These are phyloP conservation scores for Acanthoscelides obtectus DNA, from an alignment of 2,888 invertebrate species.

Conservation along the genomic window DNA sequence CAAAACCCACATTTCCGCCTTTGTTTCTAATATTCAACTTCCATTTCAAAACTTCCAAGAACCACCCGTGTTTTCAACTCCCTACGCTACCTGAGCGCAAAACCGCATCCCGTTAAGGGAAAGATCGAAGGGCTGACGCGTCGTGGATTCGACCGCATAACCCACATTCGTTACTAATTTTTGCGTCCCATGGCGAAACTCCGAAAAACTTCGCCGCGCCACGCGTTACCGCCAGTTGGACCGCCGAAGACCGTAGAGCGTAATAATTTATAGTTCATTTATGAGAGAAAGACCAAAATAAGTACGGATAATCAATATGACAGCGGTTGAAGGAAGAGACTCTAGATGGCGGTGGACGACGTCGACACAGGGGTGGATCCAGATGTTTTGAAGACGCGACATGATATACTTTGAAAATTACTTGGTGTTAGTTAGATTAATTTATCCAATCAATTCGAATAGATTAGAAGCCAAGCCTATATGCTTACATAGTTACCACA, in stretches of 20 bases:
- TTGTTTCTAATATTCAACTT: too few species aligned
- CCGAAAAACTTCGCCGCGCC: neutral
- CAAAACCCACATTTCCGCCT: too few species aligned
- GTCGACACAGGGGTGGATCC: neutral
- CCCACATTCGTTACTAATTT: neutral
- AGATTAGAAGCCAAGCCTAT: too few species aligned
- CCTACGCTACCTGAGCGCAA: too few species aligned
- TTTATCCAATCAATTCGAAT: too few species aligned
- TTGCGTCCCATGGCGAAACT: neutral
- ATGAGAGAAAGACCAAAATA: neutral
- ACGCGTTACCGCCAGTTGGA: neutral
- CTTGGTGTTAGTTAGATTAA: too few species aligned
- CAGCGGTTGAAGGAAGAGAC: neutral
- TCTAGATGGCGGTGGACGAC: neutral
- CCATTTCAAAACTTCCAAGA: too few species aligned
- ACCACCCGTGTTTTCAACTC: too few species aligned
- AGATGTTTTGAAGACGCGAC: too few species aligned
- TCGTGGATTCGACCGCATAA: neutral
- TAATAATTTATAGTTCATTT: neutral
- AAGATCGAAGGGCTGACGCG: neutral
- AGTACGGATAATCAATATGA: neutral
- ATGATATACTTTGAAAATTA: too few species aligned
- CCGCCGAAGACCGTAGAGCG: neutral
- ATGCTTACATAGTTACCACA: too few species aligned
- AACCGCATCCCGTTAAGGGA: too few species aligned